Percentiles rank a stretch among this genome's conserved stretches.
phyloP scores from a whole-genome alignment of 2,888 invertebrate species.

The Hofmannophila pseudospretella region DNA sequence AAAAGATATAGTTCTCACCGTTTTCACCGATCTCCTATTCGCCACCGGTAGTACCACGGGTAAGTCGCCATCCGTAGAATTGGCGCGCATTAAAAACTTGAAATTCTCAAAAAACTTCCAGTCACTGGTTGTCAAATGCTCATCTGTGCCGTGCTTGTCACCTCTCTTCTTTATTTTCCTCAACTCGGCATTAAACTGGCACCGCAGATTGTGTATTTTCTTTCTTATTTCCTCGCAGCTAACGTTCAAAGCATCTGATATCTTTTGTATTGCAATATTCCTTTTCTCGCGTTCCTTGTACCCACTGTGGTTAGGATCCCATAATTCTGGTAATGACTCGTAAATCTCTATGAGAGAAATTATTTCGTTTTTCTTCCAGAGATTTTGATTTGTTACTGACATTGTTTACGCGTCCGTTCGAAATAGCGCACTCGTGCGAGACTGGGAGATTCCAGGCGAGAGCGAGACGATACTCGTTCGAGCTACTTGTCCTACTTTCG shows the following conservation, averaged over 20 bases:
- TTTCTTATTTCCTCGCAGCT: constrained; percentile 18
- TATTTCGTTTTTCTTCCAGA: constrained; percentile 2
- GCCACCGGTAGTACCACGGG: too few species aligned
- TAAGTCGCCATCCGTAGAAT: too few species aligned
- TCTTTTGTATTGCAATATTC: not conserved
- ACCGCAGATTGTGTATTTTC: constrained; percentile 8
- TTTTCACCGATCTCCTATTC: too few species aligned
- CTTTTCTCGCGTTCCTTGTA: constrained; percentile 7
- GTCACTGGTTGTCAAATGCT: not conserved
- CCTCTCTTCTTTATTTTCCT: constrained; percentile 6
- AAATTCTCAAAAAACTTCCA: constrained; percentile 3
- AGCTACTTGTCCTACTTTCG: too few species aligned
- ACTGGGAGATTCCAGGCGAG: not conserved
- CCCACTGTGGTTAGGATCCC: not conserved
- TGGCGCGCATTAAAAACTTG: constrained; percentile 5
- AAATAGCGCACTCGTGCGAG: not conserved
- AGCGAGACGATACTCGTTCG: not conserved
- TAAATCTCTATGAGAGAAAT: not conserved
- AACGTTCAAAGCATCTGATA: constrained; percentile 1
- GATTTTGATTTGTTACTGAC: not conserved
- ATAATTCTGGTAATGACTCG: constrained; percentile 3
- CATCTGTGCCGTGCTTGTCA: not conserved
- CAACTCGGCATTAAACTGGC: constrained; percentile 8
- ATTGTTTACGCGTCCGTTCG: not conserved
- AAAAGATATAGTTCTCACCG: too few species aligned